phyloP scores from a whole-genome alignment of 2,113 vertebrate species.

The Plotosus lineatus region DNA sequence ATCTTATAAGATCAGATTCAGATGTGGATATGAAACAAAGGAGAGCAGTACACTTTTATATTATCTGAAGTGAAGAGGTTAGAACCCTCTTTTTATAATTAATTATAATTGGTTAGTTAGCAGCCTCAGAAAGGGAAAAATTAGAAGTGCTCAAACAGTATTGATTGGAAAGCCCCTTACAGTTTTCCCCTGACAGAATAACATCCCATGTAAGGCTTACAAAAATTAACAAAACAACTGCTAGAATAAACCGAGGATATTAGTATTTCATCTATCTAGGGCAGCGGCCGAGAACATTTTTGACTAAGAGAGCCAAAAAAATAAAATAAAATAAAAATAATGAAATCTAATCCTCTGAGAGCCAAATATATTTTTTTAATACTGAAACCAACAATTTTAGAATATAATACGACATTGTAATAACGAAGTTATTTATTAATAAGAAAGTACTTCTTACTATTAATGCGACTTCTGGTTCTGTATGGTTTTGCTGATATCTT shows the following conservation, averaged over 20 bases:
- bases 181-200: constrained; percentile 41
- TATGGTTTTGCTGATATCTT: too few relatives aligned
- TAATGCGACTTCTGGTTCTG: too few relatives aligned
- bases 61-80: background rate
- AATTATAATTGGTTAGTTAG: constrained; percentile 55
- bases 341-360: too few relatives aligned
- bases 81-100: constrained; percentile 26
- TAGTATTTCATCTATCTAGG: too few relatives aligned
- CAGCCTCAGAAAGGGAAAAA: constrained; percentile 57
- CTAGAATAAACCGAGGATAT: background rate
- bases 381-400: too few relatives aligned
- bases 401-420: too few relatives aligned
- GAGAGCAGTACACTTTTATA: background rate
- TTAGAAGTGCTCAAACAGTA: constrained; percentile 50
- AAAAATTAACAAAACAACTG: background rate
- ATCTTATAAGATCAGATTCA: background rate
- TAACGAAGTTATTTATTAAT: too few relatives aligned
- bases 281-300: too few relatives aligned
- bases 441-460: too few relatives aligned
- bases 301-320: too few relatives aligned
- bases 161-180: constrained; percentile 54
- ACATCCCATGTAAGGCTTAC: background rate
- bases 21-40: background rate
- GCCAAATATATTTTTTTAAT: too few relatives aligned
- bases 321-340: too few relatives aligned